phyloP scores from a whole-genome alignment of 2,888 invertebrate species.

The Aelia acuminata region DNA sequence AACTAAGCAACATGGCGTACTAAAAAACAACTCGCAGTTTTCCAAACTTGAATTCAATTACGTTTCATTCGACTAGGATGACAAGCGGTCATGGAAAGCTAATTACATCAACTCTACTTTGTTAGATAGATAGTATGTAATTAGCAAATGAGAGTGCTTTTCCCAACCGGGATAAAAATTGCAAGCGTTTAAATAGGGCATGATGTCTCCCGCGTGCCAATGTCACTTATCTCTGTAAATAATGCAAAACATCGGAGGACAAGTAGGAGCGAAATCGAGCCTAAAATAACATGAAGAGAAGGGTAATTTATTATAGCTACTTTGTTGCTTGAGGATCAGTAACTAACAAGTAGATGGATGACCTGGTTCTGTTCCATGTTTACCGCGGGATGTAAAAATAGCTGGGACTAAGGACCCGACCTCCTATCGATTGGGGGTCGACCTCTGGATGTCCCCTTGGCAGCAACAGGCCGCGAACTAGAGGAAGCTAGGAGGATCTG shows the following conservation, averaged over 20 bases:
- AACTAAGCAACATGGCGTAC: no score
- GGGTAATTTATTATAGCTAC: neutral
- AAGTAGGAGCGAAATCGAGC: neutral
- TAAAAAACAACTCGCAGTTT: neutral
- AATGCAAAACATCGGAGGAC: neutral
- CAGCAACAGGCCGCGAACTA: conserved; percentile 9
- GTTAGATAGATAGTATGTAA: neutral
- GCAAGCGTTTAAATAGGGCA: neutral
- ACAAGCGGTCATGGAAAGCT: neutral
- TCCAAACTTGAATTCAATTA: neutral
- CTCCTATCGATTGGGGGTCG: conserved; percentile 19
- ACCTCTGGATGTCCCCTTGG: neutral
- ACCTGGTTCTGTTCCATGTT: conserved; percentile 44
- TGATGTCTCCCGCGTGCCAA: neutral
- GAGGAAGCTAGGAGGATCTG: neutral
- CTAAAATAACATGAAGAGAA: neutral
- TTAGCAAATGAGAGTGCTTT: neutral
- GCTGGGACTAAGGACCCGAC: conserved; percentile 18
- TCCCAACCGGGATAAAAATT: neutral
- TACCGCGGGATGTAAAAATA: neutral
- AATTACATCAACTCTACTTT: neutral
- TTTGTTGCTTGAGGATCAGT: neutral
- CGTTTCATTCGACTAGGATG: neutral
- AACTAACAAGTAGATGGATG: conserved; percentile 8
- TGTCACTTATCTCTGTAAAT: neutral